Evolutionary conservation across 92 coral and sea anemone species (phyloP), one percentile per base, ranked within the genome.

Genomic region (Palythoa caribaeorum): DNA sequence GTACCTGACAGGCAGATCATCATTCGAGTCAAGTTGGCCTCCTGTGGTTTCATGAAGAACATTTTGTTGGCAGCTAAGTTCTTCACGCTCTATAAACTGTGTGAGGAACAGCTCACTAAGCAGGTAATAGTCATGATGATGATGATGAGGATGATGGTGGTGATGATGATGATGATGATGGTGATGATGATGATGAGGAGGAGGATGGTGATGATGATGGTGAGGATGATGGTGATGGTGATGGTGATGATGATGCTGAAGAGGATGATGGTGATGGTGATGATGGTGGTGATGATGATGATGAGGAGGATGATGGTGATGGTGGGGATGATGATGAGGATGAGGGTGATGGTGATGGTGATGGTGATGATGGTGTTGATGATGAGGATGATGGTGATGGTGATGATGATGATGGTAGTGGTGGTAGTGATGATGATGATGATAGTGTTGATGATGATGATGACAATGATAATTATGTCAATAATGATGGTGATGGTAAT

Each of bases 1-100:
- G 99, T 97, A 7, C 99, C 99, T 40, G 99, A 97, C 87, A 84
- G 99, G 70, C 99, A 97, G 95, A 97, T 97, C 89, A 97, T 97
- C 78, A 97, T 97, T 84, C 95, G 99, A 19, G 99, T 97, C 59
- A 97, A 97, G 73, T 94, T 97, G 6, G 99, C 99, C 6, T 92
- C 99, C 63, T 92, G 98, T 72, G 99, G 99, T 89, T 97, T 97
- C 80, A 91, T 92, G 85, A 94, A 90, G 80, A 97, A 97, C 66
- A 90, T 95, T 47, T 89, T 89, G 72, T 90, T 97, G 53, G 91
- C 99, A 6, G 96, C 96, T 87, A 97, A 97, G 92, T 97, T 97
- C 86, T 97, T 90, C 92, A 97, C 99, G 16, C 92, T 97, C 40
- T 97, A 97, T 88, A 97, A 97, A 55, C 96, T 97, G 65, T 97